These are phyloP conservation scores for Salvelinus namaycush DNA, from an alignment of 2,113 vertebrate species.

Conservation along the genomic window DNA sequence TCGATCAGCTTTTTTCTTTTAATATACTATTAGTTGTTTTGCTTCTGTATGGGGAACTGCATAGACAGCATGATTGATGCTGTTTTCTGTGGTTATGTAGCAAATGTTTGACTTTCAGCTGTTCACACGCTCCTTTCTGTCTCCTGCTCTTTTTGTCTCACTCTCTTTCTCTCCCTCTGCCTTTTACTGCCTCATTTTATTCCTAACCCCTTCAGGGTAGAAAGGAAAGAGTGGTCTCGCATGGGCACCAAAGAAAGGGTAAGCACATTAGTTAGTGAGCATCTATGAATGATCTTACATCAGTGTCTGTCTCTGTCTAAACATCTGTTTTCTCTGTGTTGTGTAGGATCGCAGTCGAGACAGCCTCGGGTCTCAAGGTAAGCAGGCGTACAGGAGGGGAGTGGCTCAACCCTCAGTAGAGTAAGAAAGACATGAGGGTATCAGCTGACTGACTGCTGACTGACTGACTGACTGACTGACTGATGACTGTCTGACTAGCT, in stretches of 20 bases:
- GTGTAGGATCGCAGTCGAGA: slow-evolving; percentile 85
- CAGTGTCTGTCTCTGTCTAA: background rate
- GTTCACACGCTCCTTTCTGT: background rate
- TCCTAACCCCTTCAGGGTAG: slow-evolving; percentile 72
- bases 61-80: too few relatives aligned
- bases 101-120: background rate
- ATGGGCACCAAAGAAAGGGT: slow-evolving; percentile 87
- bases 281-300: too few relatives aligned
- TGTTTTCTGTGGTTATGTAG: too few relatives aligned
- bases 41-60: background rate
- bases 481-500: fast-evolving
- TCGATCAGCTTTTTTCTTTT: background rate
- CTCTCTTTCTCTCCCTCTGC: background rate
- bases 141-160: background rate
- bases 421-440: background rate
- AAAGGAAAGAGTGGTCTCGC: slow-evolving; percentile 90
- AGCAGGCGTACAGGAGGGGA: slow-evolving; percentile 25
- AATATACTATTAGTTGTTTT: background rate
- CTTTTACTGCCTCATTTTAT: background rate
- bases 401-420: too few relatives aligned
- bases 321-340: slow-evolving; percentile 26
- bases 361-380: slow-evolving; percentile 84
- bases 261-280: slow-evolving; percentile 19
- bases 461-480: too few relatives aligned
- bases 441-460: too few relatives aligned